phyloP scores from a whole-genome alignment of 2,888 invertebrate genomes.

The Drosophila lacicola region DNA sequence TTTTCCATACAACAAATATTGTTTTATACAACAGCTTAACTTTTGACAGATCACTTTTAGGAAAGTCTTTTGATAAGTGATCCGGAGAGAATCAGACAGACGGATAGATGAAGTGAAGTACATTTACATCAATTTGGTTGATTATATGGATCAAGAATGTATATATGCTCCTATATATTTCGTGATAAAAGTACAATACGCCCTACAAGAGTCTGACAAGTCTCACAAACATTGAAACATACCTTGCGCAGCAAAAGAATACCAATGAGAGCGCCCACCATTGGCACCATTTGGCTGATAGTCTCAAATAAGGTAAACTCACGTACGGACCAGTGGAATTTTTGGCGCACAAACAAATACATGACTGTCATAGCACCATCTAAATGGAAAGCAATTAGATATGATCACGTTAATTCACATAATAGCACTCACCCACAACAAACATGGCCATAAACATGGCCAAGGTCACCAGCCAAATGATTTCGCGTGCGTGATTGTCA shows the following conservation, averaged over 20 bases:
- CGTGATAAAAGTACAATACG: too few relatives aligned
- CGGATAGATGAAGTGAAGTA: too few relatives aligned
- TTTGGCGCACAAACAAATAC: constrained; percentile 88
- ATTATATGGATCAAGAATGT: too few relatives aligned
- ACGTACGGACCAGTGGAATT: constrained; percentile 89
- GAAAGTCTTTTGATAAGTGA: too few relatives aligned
- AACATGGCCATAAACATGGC: constrained; percentile 80
- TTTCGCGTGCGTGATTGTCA: constrained; percentile 77
- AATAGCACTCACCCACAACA: constrained; percentile 67
- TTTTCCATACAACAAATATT: too few relatives aligned
- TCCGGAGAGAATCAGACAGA: too few relatives aligned
- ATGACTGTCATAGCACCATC: constrained; percentile 85
- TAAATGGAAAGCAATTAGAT: constrained; percentile 25
- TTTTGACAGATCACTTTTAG: too few relatives aligned
- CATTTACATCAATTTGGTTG: too few relatives aligned
- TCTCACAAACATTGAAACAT: background rate
- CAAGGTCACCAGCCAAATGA: constrained; percentile 82
- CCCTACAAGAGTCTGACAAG: too few relatives aligned
- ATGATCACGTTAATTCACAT: too few relatives aligned
- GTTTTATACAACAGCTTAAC: too few relatives aligned
- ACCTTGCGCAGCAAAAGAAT: constrained; percentile 87
- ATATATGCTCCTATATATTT: too few relatives aligned
- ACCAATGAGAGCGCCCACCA: constrained; percentile 87
- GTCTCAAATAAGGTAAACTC: constrained; percentile 88
- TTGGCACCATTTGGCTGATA: constrained; percentile 86